Base-by-base conservation (phyloP, 2,888 invertebrate genomes). In the Cephonodes hylas region DNA sequence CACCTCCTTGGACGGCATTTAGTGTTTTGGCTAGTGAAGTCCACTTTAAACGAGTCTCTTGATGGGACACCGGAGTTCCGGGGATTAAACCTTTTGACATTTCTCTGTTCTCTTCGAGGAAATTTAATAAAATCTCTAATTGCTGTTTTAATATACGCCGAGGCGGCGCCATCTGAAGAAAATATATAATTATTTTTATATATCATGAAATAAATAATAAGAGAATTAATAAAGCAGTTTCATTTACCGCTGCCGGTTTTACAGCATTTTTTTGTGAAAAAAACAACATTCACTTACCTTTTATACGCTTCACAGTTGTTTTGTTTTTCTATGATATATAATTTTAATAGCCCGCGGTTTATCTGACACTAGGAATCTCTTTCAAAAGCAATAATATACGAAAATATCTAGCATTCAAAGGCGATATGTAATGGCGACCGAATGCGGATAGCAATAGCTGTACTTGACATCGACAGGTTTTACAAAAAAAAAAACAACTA, bases 151-250 rank as follows among this genome's bases (percentile, higher is more conserved):
- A 66, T 70, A 91, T 86, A 59, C 83, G 82, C 18, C 89, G 81
- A 61, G 89, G 91, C n/a, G 91, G 90, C 60, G 89, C 89, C 91
- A 91, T 90, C 81, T 85, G 63, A 61, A 53, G 63, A 58, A 60
- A 62, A 31, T 58, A 57, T 20, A 60, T 27, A 25, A 13, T 56
- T 1, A 42, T 57, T 13, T 7, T 42, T 18, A n/a, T 6, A 25
- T 44, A 58, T 1, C 27, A 22, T 18, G 44, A 13, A 3, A 46
- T n/a, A 46, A 13, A 4, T n/a, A 38, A 38, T 13, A 38, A 38
- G 3, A 34, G 0, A 46, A 46, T 46, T 23, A 23, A 13, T n/a
- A 48, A 27, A 15, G n/a, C 27, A 27, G 8, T 20, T 2, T 7
- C 18, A 53, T 31, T 18, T 18, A 53, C 15, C 31, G 23, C 18